These are phyloP conservation scores for Acronicta psi DNA, from an alignment of 2,888 invertebrate genomes.

Conservation along the genomic window DNA sequence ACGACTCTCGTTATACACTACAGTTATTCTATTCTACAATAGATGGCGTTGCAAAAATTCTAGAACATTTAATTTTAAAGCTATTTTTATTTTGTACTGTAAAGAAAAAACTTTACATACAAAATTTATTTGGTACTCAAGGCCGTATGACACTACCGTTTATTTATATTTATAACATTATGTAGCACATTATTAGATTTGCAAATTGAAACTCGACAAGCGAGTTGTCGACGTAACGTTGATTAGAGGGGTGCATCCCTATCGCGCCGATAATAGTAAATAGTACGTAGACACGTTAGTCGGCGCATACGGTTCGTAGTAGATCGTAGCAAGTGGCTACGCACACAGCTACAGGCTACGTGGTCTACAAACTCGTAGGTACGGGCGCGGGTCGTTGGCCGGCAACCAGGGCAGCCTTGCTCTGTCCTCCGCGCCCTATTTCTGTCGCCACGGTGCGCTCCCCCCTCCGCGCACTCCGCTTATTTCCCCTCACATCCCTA, in stretches of 20 bases:
- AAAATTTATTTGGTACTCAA: too few species aligned
- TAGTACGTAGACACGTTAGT: constrained; percentile 57
- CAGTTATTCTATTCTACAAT: constrained; percentile 70
- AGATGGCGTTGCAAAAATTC: constrained; percentile 74
- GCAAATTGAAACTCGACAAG: constrained; percentile 42
- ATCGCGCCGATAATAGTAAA: constrained; percentile 60
- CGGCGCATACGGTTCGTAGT: constrained; percentile 67
- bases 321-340: constrained; percentile 65
- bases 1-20: constrained; percentile 47
- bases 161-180: background rate
- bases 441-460: constrained; percentile 82
- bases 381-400: constrained; percentile 83
- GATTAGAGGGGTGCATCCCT: constrained; percentile 69
- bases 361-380: constrained; percentile 68
- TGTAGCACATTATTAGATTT: constrained; percentile 16
- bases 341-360: constrained; percentile 64
- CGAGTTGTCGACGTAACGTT: constrained; percentile 61
- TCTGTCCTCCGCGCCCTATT: constrained; percentile 89
- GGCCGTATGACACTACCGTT: background rate
- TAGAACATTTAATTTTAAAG: constrained; percentile 4
- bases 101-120: too few species aligned
- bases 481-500: constrained; percentile 55
- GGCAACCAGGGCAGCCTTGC: constrained; percentile 88
- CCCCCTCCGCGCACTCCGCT: constrained; percentile 57
- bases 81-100: too few species aligned